These are phyloP conservation scores for Dendrolimus houi DNA, from an alignment of 2,888 invertebrate genomes.

Conservation along the genomic window DNA sequence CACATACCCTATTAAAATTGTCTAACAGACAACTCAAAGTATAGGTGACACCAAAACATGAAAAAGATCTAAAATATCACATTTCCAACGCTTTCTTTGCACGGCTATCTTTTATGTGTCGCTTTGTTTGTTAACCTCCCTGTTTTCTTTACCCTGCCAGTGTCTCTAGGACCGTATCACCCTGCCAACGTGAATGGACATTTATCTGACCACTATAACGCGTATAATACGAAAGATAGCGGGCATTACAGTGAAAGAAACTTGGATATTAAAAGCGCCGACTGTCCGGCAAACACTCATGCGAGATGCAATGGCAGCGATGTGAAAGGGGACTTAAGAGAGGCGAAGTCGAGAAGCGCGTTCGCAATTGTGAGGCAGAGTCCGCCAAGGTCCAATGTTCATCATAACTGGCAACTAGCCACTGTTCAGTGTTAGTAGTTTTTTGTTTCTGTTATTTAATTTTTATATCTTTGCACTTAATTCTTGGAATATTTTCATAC, in stretches of 20 bases:
- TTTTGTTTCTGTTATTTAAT: slow-evolving; percentile 15
- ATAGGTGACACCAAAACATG: neutral
- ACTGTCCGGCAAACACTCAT: slow-evolving; percentile 71
- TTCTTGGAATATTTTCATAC: neutral
- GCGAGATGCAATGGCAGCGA: slow-evolving; percentile 57
- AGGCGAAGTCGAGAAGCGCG: slow-evolving; percentile 76
- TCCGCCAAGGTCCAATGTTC: slow-evolving; percentile 68
- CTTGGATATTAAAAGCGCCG: slow-evolving; percentile 55
- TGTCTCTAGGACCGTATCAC: slow-evolving; percentile 70
- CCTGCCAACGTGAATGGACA: slow-evolving; percentile 67
- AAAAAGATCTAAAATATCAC: slow-evolving; percentile 25
- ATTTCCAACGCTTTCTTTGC: slow-evolving; percentile 44
- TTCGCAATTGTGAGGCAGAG: slow-evolving; percentile 79
- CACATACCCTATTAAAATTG: neutral
- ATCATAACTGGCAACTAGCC: slow-evolving; percentile 78
- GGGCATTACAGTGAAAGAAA: slow-evolving; percentile 70
- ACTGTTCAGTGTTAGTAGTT: slow-evolving; percentile 80
- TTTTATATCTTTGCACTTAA: slow-evolving; percentile 3
- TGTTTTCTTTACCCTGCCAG: slow-evolving; percentile 56
- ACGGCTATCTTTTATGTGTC: slow-evolving; percentile 61
- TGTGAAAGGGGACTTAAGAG: slow-evolving; percentile 64
- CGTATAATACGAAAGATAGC: slow-evolving; percentile 71
- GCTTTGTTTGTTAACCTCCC: slow-evolving; percentile 57
- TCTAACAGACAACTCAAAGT: neutral
- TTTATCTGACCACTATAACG: slow-evolving; percentile 64